Percentiles rank a stretch among this genome's conserved stretches.
Evolutionary conservation across 1,140 invertebrate species (phyloP).

Genomic region (Gryllus bimaculatus): DNA sequence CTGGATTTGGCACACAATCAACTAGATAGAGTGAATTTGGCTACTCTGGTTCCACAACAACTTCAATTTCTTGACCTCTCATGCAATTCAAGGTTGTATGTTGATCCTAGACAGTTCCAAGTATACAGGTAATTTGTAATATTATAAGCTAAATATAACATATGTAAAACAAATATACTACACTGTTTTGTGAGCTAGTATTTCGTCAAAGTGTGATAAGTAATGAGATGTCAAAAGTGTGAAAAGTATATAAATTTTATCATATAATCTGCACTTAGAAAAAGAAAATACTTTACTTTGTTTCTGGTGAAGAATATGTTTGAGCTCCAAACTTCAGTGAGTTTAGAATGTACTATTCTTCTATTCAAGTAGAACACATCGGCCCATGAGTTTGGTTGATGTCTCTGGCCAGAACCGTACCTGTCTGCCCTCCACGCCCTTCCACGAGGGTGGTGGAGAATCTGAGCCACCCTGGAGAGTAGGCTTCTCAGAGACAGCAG

Average conservation of each 20-base stretch:
- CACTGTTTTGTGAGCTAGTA: neutral
- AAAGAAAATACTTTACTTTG: neutral
- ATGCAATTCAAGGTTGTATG: conserved; percentile 67
- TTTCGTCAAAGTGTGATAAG: too few species aligned
- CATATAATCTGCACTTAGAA: neutral
- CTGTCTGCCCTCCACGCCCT: conserved; percentile 48
- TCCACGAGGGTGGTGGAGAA: conserved; percentile 25
- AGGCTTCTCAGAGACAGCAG: conserved; percentile 78
- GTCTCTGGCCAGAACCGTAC: conserved; percentile 66
- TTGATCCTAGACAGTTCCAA: conserved; percentile 70
- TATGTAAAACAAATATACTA: neutral
- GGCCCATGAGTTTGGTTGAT: conserved; percentile 70
- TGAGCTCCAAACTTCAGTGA: too few species aligned
- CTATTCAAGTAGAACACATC: conserved; percentile 41
- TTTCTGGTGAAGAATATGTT: too few species aligned
- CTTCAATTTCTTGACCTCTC: conserved; percentile 77
- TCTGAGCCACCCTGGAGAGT: conserved; percentile 58
- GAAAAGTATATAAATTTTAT: too few species aligned
- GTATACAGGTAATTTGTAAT: conserved; percentile 44
- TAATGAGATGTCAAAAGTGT: too few species aligned
- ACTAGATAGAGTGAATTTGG: conserved; percentile 64
- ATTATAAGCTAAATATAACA: conserved; percentile 12
- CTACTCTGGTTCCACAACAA: conserved; percentile 61
- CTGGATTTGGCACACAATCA: conserved; percentile 78
- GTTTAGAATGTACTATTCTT: neutral